Base-by-base conservation (phyloP, 2,797 vertebrate genomes). In the Bovichtus diacanthus region DNA sequence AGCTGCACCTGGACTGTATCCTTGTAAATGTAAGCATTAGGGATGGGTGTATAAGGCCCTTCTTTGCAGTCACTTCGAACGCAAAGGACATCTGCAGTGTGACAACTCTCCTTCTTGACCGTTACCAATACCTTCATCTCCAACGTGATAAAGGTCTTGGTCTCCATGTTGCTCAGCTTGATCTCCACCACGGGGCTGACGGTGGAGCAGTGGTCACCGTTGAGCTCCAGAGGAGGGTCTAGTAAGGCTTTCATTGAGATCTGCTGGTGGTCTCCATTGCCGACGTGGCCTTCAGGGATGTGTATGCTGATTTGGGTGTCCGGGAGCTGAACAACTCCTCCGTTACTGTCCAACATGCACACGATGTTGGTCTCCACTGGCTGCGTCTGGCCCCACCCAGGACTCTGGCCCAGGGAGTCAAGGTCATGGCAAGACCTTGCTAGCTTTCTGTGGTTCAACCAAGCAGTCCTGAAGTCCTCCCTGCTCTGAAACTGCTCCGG, bases 351-450 rank as follows among this genome's bases (percentile, higher is more conserved):
- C 89, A 99, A 87, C 76, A 95, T 96, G 88, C 97, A 99, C 43
- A 97, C 97, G 0, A 98, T 97, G 82, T 96, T 97, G 0, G 97
- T 98, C 90, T 99, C 98, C 82, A 99, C 96, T 0, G 98, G 97
- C 63, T 99, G 98, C 0, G 98, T 99, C 95, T 99, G 98, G 44
- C 98, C 98, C 98, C 98, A 99, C 0, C 98, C 98, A 0, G 97
- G 98, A 83, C 94, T 99, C 75, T 99, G 98, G 25, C 98, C 98
- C 2, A 99, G 88, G 60, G 98, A 94, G 81, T 98, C 96, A 31
- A 99, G 92, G 86, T 99, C 97, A 0, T 99, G 98, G 88, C 98
- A 99, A 6, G 98, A 99, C 64, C 98, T 93, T 76, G 98, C 96
- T 68, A 99, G 85, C 86, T 99, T 99, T 72, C 98, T 95, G 86